Percentiles rank a stretch among this genome's conserved stretches.
These are phyloP conservation scores for Melanostoma scalare DNA, from an alignment of 2,888 invertebrate genomes.

Conservation along the genomic window DNA sequence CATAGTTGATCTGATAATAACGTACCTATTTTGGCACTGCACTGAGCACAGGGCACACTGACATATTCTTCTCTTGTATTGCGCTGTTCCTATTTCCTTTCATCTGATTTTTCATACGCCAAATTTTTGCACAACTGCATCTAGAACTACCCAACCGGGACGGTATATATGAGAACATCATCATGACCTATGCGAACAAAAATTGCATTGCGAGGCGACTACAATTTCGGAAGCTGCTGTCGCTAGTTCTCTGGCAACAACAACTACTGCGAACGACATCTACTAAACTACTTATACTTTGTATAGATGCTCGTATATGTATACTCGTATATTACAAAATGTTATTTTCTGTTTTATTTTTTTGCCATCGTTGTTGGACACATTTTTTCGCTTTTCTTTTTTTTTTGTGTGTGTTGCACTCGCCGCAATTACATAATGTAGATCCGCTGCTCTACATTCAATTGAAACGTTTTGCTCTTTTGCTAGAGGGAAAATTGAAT, in stretches of 20 bases:
- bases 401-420: constrained; percentile 36
- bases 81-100: constrained; percentile 20
- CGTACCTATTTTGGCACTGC: constrained; percentile 48
- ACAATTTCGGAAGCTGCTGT: constrained; percentile 61
- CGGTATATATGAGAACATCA: constrained; percentile 41
- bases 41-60: neutral
- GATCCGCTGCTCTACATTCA: constrained; percentile 72
- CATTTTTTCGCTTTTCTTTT: constrained; percentile 10
- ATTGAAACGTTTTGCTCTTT: constrained; percentile 73
- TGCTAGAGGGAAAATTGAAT: constrained; percentile 72
- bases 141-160: constrained; percentile 25
- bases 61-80: constrained; percentile 25
- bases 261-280: neutral
- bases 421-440: constrained; percentile 72
- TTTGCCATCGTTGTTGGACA: constrained; percentile 23
- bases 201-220: constrained; percentile 62
- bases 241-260: constrained; percentile 42
- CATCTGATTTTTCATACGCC: constrained; percentile 56
- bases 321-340: constrained; percentile 18
- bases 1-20: constrained; percentile 68
- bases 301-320: neutral
- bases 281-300: constrained; percentile 11
- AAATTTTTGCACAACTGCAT: constrained; percentile 23
- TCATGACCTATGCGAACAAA: constrained; percentile 68
- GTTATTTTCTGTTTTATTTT: constrained; percentile 16